Conservation (phyloP, 2,113 vertebrate species). For the Amphilophus citrinellus region DNA sequence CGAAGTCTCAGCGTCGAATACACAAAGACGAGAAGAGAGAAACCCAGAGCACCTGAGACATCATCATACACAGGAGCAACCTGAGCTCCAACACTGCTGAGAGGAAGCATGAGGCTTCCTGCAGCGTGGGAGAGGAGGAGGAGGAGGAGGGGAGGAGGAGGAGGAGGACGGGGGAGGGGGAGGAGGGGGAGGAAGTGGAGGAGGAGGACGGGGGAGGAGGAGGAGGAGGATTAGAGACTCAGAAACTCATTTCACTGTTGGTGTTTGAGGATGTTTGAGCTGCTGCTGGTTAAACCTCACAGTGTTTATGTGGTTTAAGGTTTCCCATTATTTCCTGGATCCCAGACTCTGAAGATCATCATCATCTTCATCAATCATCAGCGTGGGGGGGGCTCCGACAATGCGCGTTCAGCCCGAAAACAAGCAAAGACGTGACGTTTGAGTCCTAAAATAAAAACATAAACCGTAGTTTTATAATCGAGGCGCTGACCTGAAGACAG, state of each 20-base stretch:
- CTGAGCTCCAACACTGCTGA: not conserved
- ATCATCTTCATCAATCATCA: not conserved
- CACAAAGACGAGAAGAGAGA: no score
- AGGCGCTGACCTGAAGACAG: no score
- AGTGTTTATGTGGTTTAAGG: not conserved
- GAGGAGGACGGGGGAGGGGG: rapidly evolving
- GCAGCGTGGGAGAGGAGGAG: rapidly evolving
- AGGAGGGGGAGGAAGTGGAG: rapidly evolving
- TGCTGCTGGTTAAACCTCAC: not conserved
- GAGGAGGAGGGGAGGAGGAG: not conserved
- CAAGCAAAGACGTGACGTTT: not conserved
- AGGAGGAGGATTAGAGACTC: not conserved
- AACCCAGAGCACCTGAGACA: no score
- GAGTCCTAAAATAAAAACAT: no score
- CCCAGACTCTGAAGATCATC: not conserved
- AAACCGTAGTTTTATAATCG: no score
- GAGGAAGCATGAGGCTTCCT: no score
- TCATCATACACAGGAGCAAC: not conserved
- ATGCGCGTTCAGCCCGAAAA: not conserved
- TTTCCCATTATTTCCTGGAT: not conserved
- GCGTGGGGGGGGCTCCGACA: not conserved
- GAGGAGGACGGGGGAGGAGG: not conserved
- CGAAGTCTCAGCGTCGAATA: not conserved
- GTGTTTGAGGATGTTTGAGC: not conserved
- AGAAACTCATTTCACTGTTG: conserved; percentile 1